Percentiles rank a stretch among this genome's conserved stretches.
Conservation (phyloP, 2,797 vertebrate species). For the Fratercula arctica region DNA sequence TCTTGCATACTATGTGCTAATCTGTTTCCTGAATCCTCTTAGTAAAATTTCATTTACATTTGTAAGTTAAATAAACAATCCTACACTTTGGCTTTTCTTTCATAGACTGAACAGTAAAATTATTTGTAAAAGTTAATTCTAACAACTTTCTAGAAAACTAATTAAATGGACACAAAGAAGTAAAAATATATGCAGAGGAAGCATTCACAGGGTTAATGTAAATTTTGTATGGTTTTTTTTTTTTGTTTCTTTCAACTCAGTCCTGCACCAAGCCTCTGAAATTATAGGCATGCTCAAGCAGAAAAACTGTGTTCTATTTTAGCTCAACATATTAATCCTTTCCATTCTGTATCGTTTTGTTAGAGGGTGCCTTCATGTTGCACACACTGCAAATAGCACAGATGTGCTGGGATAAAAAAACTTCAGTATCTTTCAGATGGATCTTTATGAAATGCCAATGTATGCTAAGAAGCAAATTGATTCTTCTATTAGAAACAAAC, state of each 20-base stretch:
- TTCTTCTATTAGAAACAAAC: slow-evolving; percentile 43
- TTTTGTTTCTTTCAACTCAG: not conserved
- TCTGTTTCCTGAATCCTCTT: not conserved
- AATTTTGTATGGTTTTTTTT: not conserved
- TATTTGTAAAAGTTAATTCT: not conserved
- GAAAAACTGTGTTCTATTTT: slow-evolving; percentile 29
- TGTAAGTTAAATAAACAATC: not conserved
- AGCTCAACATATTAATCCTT: not conserved
- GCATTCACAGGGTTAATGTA: not conserved
- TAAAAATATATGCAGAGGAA: not conserved
- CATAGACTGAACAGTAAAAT: not conserved
- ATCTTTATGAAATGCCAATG: slow-evolving; percentile 21
- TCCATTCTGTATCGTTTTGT: slow-evolving; percentile 29
- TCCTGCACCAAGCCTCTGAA: not conserved
- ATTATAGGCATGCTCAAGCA: not conserved
- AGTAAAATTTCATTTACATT: not conserved
- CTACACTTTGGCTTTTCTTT: not conserved
- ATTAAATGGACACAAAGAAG: not conserved
- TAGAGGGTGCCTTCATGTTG: slow-evolving; percentile 9
- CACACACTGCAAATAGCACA: slow-evolving; percentile 23
- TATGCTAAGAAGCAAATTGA: slow-evolving; percentile 37
- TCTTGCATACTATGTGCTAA: not conserved
- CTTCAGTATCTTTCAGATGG: slow-evolving; percentile 30
- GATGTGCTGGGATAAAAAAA: slow-evolving; percentile 50
- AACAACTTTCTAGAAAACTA: not conserved